Evolutionary conservation across 2,113 vertebrate genomes (phyloP).

Genomic region (Malurus cyaneus): DNA sequence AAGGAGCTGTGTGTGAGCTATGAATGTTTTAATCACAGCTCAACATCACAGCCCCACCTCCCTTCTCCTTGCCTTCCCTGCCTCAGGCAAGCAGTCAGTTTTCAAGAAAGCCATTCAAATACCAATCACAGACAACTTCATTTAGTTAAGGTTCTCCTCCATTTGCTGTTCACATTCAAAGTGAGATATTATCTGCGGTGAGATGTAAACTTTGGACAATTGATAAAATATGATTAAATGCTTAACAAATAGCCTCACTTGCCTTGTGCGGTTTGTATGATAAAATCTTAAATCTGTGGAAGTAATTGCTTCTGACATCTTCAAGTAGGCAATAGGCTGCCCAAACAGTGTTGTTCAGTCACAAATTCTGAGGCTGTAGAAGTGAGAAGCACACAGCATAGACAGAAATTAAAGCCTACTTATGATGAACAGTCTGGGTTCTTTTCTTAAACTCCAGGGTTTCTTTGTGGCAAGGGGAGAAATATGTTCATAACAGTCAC

Average conservation of each 20-base stretch:
- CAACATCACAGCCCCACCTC: background rate
- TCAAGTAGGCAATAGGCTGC: constrained; percentile 65
- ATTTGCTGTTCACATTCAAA: constrained; percentile 46
- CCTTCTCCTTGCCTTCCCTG: background rate
- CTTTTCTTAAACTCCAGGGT: constrained; percentile 28
- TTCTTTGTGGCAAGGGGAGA: constrained; percentile 32
- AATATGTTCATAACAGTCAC: constrained; percentile 50
- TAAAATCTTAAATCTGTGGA: constrained; percentile 75
- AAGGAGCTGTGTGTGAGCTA: background rate
- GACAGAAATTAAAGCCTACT: constrained; percentile 74
- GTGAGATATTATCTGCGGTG: constrained; percentile 35
- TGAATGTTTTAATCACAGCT: background rate
- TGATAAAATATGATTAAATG: constrained; percentile 67
- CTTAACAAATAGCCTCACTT: constrained; percentile 51
- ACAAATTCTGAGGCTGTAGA: constrained; percentile 70
- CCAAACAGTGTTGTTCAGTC: constrained; percentile 58
- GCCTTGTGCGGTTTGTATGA: constrained; percentile 53
- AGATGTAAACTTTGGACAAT: constrained; percentile 46
- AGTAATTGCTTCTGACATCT: constrained; percentile 74
- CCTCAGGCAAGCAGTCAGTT: background rate
- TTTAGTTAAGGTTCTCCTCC: constrained; percentile 10
- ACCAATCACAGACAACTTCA: background rate
- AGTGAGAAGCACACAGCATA: constrained; percentile 67
- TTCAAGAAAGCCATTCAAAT: background rate
- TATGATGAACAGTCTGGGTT: constrained; percentile 34